phyloP scores from a whole-genome alignment of 2,888 invertebrate species.

The Drepanosiphum platanoidis region DNA sequence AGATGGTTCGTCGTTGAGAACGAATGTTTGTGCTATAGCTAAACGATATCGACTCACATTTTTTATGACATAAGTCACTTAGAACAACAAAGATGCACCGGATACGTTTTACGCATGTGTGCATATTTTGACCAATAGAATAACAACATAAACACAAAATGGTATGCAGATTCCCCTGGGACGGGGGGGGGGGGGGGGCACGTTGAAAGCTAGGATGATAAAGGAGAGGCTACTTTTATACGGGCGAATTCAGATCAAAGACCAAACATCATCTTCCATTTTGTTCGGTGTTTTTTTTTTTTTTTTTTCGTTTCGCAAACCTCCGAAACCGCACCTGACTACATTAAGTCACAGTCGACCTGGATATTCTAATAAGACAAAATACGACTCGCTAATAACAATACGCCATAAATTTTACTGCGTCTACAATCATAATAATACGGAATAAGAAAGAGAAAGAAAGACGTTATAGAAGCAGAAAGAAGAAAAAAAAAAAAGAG shows the following conservation, averaged over 20 bases:
- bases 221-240: slow-evolving; percentile 26
- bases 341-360: slow-evolving; percentile 51
- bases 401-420: slow-evolving; percentile 58
- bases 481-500: slow-evolving; percentile 62
- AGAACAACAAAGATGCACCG: too few relatives aligned
- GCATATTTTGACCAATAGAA: not conserved
- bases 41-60: too few relatives aligned
- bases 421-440: slow-evolving; percentile 39
- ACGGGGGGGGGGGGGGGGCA: not conserved
- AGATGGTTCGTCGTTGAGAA: too few relatives aligned
- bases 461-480: slow-evolving; percentile 50
- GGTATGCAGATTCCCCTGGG: slow-evolving; percentile 19
- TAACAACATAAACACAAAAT: not conserved
- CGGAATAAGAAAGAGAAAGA: slow-evolving; percentile 46
- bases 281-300: slow-evolving; percentile 18
- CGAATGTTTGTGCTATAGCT: too few relatives aligned
- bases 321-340: slow-evolving; percentile 45
- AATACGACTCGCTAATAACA: slow-evolving; percentile 58
- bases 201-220: slow-evolving; percentile 23
- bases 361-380: slow-evolving; percentile 61
- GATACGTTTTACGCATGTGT: not conserved
- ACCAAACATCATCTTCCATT: slow-evolving; percentile 11
- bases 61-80: too few relatives aligned
- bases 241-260: slow-evolving; percentile 7
- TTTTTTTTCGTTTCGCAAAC: slow-evolving; percentile 21